Percentiles rank a stretch among this genome's conserved stretches.
phyloP scores from a whole-genome alignment of 1,140 invertebrate genomes.

The Drosophila mauritiana region DNA sequence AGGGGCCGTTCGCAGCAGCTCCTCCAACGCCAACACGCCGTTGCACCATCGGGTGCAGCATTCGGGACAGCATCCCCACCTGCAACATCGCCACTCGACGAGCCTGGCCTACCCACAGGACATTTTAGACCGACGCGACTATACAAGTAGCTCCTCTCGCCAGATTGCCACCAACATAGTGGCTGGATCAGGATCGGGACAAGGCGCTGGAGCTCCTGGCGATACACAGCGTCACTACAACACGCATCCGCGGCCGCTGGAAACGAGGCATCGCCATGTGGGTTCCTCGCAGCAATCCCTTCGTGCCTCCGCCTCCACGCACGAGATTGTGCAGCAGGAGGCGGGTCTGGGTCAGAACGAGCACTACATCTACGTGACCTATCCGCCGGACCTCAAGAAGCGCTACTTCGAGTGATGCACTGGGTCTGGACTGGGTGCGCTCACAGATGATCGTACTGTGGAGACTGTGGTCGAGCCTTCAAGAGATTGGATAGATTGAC shows the following conservation, averaged over 20 bases:
- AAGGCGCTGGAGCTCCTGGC: constrained; percentile 14
- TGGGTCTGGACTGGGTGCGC: background rate
- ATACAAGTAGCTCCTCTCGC: constrained; percentile 76
- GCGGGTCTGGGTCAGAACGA: constrained; percentile 85
- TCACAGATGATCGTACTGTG: too few species aligned
- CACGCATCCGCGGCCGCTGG: constrained; percentile 76
- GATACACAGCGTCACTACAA: constrained; percentile 69
- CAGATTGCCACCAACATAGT: constrained; percentile 63
- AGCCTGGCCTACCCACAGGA: constrained; percentile 84
- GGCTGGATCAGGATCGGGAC: constrained; percentile 22
- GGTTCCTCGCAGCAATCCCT: constrained; percentile 79
- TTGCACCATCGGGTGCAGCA: constrained; percentile 54
- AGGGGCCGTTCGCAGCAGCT: constrained; percentile 64
- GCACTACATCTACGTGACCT: constrained; percentile 94
- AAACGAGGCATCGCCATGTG: constrained; percentile 75
- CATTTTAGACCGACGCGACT: constrained; percentile 84
- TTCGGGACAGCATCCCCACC: constrained; percentile 32
- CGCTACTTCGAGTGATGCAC: constrained; percentile 87
- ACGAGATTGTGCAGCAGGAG: constrained; percentile 81
- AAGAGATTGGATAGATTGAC: background rate
- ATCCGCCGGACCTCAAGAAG: constrained; percentile 92
- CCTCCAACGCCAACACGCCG: constrained; percentile 74
- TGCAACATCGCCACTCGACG: constrained; percentile 72
- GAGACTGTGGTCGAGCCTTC: constrained; percentile 1
- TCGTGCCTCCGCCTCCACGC: constrained; percentile 74